Percentiles rank a stretch among this genome's conserved stretches.
Conservation (phyloP, 2,888 invertebrate species). For the Netelia inedita region DNA sequence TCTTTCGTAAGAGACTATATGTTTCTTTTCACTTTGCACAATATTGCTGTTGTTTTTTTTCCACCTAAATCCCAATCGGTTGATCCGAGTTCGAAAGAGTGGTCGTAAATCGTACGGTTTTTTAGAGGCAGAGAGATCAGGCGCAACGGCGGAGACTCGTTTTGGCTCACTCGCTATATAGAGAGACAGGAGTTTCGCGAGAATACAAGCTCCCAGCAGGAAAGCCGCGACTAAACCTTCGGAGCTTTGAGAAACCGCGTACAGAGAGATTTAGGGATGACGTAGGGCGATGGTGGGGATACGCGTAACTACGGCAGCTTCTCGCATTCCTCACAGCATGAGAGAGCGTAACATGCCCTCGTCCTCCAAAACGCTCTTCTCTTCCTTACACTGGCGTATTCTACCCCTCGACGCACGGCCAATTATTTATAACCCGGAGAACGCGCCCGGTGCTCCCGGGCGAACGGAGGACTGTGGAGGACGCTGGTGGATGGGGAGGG, state of each 20-base stretch:
- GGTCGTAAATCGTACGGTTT: neutral
- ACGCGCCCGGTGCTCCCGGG: neutral
- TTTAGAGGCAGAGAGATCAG: neutral
- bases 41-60: conserved; percentile 2
- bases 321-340: neutral
- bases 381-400: conserved; percentile 7
- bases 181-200: neutral
- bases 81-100: neutral
- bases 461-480: neutral
- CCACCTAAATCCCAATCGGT: neutral
- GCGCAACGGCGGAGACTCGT: neutral
- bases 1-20: neutral
- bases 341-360: conserved; percentile 11
- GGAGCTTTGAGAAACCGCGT: conserved; percentile 20
- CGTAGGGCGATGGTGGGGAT: neutral
- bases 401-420: conserved; percentile 23
- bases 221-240: conserved; percentile 17
- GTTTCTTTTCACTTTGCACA: neutral
- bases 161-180: neutral
- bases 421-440: conserved; percentile 57
- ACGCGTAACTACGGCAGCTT: conserved; percentile 5
- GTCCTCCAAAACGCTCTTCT: conserved; percentile 6
- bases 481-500: no score
- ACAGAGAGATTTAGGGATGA: neutral
- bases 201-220: neutral